phyloP scores from a whole-genome alignment of 2,797 vertebrate genomes.

The Orientallactaga sibirica region DNA sequence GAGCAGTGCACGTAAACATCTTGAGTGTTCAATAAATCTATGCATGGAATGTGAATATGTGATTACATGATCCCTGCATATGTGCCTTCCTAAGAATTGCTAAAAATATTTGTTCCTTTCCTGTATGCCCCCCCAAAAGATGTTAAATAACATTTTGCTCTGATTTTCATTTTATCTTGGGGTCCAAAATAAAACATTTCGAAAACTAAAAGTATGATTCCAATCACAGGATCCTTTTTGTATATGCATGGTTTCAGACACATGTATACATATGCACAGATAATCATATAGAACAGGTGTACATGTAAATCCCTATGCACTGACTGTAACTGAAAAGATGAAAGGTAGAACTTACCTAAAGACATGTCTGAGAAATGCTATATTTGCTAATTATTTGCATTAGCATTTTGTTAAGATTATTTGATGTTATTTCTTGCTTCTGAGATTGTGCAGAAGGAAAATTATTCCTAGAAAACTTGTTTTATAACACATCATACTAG shows the following conservation, averaged over 20 bases:
- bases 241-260: not conserved
- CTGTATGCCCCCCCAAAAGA: not conserved
- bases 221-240: not conserved
- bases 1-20: not conserved
- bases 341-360: constrained; percentile 19
- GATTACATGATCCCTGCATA: not conserved
- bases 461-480: not conserved
- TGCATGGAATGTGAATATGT: not conserved
- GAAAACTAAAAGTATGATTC: constrained; percentile 28
- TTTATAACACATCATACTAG: not conserved
- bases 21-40: constrained; percentile 6
- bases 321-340: not conserved
- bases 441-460: constrained; percentile 9
- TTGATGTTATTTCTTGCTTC: constrained; percentile 5
- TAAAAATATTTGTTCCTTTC: not conserved
- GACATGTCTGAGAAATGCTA: constrained; percentile 20
- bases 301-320: not conserved
- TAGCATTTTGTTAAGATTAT: constrained; percentile 4
- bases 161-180: constrained; percentile 12
- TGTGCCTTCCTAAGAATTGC: not conserved
- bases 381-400: constrained; percentile 39
- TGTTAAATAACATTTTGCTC: not conserved
- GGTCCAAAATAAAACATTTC: constrained; percentile 33
- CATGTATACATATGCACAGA: not conserved
- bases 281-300: not conserved